A percentile compares a stretch with the other conserved stretches of the same genome.
These are phyloP conservation scores for Synodontis membranacea DNA, from an alignment of 2,113 vertebrate species.

Conservation along the genomic window DNA sequence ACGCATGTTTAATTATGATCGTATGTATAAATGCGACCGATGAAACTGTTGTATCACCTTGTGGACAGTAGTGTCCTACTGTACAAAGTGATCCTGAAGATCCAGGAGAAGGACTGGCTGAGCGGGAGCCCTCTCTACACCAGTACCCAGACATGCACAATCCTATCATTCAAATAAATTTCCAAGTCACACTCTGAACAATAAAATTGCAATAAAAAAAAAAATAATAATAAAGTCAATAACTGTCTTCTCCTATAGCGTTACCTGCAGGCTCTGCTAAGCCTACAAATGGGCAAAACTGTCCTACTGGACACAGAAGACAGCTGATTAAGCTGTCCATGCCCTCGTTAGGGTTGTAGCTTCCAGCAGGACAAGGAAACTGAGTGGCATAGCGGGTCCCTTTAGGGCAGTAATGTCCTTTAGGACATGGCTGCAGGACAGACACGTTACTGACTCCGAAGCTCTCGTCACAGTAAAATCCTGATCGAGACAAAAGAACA, in stretches of 20 bases:
- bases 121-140: conserved; percentile 76
- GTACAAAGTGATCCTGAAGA: conserved; percentile 78
- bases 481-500: conserved; percentile 63
- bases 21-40: not conserved
- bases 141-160: conserved; percentile 83
- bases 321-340: conserved; percentile 69
- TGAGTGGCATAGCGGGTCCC: conserved; percentile 76
- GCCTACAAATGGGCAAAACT: conserved; percentile 79
- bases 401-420: conserved; percentile 84
- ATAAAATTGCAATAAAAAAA: no score
- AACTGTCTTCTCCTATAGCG: not conserved
- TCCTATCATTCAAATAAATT: conserved; percentile 64
- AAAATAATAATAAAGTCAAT: not conserved
- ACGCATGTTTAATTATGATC: not conserved
- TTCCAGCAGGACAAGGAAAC: conserved; percentile 81
- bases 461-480: conserved; percentile 83
- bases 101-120: conserved; percentile 73
- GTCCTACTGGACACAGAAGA: conserved; percentile 78
- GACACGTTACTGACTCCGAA: conserved; percentile 68
- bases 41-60: conserved; percentile 70
- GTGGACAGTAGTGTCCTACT: conserved; percentile 81
- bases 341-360: conserved; percentile 74
- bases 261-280: conserved; percentile 82
- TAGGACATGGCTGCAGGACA: conserved; percentile 76
- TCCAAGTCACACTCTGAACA: conserved; percentile 20